Base-by-base conservation (phyloP, 2,113 vertebrate species). In the Crocuta crocuta region DNA sequence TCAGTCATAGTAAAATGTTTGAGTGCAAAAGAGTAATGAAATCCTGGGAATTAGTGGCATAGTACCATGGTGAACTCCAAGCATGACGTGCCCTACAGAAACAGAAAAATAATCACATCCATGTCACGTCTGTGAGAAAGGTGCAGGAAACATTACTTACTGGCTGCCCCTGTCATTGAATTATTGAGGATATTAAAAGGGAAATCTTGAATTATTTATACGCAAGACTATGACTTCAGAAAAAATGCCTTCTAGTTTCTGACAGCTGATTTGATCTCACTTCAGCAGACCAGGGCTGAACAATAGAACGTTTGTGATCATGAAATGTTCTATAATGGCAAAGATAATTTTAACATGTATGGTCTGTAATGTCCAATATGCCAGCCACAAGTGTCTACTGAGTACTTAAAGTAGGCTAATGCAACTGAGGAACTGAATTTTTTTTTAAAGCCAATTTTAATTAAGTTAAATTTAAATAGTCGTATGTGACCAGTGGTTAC, bases 181-280 rank as follows among this genome's bases (percentile, higher is more conserved):
- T 98, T 98, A 97, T 98, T 95, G 23, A 89, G 87, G 61, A 90
- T 95, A 98, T 98, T 98, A 98, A 89, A 96, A 74, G 63, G 76
- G 98, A 98, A 97, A 97, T 33, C 96, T 96, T 97, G 96, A 92
- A 94, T 98, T 98, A 98, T 98, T 98, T 98, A 98, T 98, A 50
- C 88, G 15, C 61, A 48, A 79, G 39, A 43, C 84, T 86, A 71
- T 97, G 87, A 26, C 95, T 98, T 95, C 95, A 97, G 97, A 88
- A 31, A 87, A 94, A 96, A 53, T 92, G 92, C 63, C 63, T 98
- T 98, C 82, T 26, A 0, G 2, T 96, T 97, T 98, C 89, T 98
- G 91, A 95, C 63, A 92, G 79, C 85, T 96, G 96, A 96, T 98
- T 97, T 89, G 0, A 5, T 88, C 91, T 86, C 90, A 94, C 95